Conservation (phyloP, 2,888 invertebrate genomes). For the Oligia latruncula region DNA sequence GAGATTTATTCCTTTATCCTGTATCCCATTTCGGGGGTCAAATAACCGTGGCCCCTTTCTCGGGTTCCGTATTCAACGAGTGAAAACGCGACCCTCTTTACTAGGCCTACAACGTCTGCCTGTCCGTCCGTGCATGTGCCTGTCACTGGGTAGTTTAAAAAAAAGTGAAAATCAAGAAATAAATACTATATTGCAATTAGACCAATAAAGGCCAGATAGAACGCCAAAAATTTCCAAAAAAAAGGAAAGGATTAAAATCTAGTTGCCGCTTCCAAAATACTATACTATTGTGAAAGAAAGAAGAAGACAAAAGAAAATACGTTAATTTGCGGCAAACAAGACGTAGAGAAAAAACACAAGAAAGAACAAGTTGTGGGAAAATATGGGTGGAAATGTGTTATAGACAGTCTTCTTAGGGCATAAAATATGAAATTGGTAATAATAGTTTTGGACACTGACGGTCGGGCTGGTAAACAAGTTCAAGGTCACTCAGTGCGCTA, state of each 20-base stretch:
- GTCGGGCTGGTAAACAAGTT: too few species aligned
- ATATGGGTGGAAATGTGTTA: background rate
- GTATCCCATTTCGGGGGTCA: slow-evolving; percentile 63
- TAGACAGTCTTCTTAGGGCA: background rate
- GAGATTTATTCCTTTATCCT: slow-evolving; percentile 67
- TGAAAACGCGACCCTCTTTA: background rate
- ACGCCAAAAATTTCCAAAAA: background rate
- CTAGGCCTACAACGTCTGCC: background rate
- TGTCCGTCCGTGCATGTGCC: background rate
- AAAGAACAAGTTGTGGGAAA: background rate
- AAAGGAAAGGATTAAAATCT: background rate
- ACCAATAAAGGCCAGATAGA: background rate
- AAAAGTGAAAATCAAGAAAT: background rate
- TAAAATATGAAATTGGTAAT: background rate
- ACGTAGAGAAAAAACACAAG: background rate
- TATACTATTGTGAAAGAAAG: background rate
- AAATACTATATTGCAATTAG: background rate
- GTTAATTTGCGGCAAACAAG: background rate
- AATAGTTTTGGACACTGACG: background rate
- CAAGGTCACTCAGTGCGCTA: too few species aligned
- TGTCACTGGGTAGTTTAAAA: background rate
- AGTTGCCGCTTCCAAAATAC: background rate
- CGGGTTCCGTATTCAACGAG: background rate
- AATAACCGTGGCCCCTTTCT: slow-evolving; percentile 41
- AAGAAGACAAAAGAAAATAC: background rate